Conservation (phyloP, 2,888 invertebrate species). For the Scaptomyza cyrtandrae region DNA sequence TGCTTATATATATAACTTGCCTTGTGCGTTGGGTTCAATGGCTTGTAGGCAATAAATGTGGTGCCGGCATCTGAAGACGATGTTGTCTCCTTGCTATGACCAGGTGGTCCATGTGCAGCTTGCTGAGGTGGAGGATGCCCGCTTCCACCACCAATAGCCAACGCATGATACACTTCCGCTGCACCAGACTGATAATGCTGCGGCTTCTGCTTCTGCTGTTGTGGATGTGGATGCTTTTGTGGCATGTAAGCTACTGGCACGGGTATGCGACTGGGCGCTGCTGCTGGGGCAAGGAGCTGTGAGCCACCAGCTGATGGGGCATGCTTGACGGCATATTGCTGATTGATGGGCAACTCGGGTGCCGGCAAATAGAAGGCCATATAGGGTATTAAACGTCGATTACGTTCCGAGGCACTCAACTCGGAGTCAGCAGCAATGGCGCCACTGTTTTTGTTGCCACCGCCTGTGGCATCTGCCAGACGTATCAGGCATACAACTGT, state of each 20-base stretch:
- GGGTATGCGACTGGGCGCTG: slow-evolving; percentile 66
- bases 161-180: slow-evolving; percentile 78
- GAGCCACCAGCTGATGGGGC: slow-evolving; percentile 51
- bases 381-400: slow-evolving; percentile 92
- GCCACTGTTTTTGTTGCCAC: slow-evolving; percentile 39
- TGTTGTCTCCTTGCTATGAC: slow-evolving; percentile 50
- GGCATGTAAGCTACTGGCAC: slow-evolving; percentile 82
- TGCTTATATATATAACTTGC: slow-evolving; percentile 49
- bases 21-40: slow-evolving; percentile 69
- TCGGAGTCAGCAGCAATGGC: slow-evolving; percentile 68
- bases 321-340: slow-evolving; percentile 81
- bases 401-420: slow-evolving; percentile 86
- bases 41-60: slow-evolving; percentile 74
- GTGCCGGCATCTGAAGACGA: slow-evolving; percentile 54
- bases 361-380: slow-evolving; percentile 92
- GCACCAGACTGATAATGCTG: slow-evolving; percentile 70
- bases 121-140: slow-evolving; percentile 16
- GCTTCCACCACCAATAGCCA: slow-evolving; percentile 56
- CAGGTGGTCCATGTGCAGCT: slow-evolving; percentile 61
- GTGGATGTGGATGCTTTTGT: slow-evolving; percentile 28
- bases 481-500: slow-evolving; percentile 27
- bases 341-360: slow-evolving; percentile 85
- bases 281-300: slow-evolving; percentile 65
- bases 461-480: slow-evolving; percentile 13
- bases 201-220: slow-evolving; percentile 1